Conservation (phyloP, 2,888 invertebrate genomes). For the Rhopalosiphum nymphaeae region DNA sequence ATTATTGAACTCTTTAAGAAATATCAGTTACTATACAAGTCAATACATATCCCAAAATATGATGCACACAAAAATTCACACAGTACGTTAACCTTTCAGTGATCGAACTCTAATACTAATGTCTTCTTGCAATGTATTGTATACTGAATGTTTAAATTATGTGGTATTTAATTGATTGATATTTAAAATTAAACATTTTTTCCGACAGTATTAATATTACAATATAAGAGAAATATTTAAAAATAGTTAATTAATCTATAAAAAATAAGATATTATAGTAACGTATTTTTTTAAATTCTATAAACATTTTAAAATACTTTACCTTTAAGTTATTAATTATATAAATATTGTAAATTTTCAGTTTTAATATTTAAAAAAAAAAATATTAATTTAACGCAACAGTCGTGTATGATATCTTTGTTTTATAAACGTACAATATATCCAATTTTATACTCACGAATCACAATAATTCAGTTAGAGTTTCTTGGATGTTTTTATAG, state of each 20-base stretch:
- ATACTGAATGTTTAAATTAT: not conserved
- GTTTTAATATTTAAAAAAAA: not conserved
- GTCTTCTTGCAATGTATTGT: not conserved
- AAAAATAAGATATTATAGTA: not conserved
- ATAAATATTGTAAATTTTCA: not conserved
- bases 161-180: not conserved
- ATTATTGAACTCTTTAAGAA: not conserved
- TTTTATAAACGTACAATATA: no score
- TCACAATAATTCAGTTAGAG: not conserved
- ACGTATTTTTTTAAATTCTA: not conserved
- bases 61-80: not conserved
- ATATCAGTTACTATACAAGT: not conserved
- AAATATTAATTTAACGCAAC: not conserved
- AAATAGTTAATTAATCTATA: not conserved
- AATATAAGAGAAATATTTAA: not conserved
- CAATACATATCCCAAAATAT: not conserved
- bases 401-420: not conserved
- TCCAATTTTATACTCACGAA: no score
- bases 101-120: not conserved
- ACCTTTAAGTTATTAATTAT: not conserved
- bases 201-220: not conserved
- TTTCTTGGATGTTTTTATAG: not conserved
- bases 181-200: not conserved
- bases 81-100: not conserved
- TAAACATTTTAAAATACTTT: not conserved